Conservation (phyloP, 2,888 invertebrate species). For the Eupithecia abbreviata region DNA sequence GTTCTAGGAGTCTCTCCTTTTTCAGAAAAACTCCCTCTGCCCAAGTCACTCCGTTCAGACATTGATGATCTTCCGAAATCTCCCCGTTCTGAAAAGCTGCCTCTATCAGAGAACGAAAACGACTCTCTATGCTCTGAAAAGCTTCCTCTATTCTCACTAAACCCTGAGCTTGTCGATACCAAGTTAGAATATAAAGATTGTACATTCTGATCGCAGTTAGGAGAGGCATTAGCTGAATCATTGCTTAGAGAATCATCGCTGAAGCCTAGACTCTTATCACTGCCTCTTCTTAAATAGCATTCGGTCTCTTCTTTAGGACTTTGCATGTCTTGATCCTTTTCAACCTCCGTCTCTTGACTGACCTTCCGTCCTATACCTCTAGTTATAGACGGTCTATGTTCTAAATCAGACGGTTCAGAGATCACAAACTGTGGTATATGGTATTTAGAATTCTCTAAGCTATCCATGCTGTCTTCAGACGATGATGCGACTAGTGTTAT, state of each 20-base stretch:
- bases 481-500: constrained; percentile 91
- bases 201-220: constrained; percentile 80
- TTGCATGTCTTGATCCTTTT: constrained; percentile 71
- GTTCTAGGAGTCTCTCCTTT: constrained; percentile 77
- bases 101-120: constrained; percentile 78
- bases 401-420: constrained; percentile 87
- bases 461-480: constrained; percentile 88
- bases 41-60: constrained; percentile 84
- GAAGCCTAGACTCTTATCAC: constrained; percentile 88
- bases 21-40: constrained; percentile 75
- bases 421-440: constrained; percentile 87
- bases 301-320: constrained; percentile 69
- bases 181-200: constrained; percentile 81
- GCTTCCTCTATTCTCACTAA: constrained; percentile 82
- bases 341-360: constrained; percentile 85
- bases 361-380: constrained; percentile 89
- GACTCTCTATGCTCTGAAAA: constrained; percentile 79
- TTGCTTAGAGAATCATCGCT: constrained; percentile 90
- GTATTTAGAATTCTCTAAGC: constrained; percentile 84
- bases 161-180: constrained; percentile 84
- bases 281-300: constrained; percentile 85
- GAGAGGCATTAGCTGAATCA: constrained; percentile 83
- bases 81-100: constrained; percentile 77
- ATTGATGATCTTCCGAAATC: constrained; percentile 75
- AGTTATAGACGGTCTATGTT: constrained; percentile 90